These are phyloP conservation scores for Piprites chloris DNA, from an alignment of 2,113 vertebrate species.

Conservation along the genomic window DNA sequence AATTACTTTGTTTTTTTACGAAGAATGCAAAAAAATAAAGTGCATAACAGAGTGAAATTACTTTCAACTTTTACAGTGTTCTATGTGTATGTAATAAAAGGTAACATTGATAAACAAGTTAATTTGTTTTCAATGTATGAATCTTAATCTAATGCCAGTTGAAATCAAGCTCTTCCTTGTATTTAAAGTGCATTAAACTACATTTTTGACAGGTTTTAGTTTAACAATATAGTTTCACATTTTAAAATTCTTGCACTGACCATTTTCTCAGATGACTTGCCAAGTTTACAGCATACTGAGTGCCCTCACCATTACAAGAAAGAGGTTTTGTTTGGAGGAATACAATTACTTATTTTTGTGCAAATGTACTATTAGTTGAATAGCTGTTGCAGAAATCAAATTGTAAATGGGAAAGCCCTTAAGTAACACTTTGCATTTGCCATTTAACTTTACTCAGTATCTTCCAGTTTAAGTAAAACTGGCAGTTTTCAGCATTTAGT, in stretches of 20 bases:
- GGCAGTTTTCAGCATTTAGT: not conserved
- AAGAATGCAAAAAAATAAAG: conserved; percentile 19
- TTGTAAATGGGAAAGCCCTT: not conserved
- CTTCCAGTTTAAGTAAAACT: not conserved
- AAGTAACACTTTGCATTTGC: not conserved
- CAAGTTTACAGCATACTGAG: not conserved
- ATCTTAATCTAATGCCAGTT: not conserved
- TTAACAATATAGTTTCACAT: not conserved
- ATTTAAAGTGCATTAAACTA: not conserved
- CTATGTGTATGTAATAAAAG: not conserved
- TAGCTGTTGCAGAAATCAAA: not conserved
- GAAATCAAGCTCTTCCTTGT: not conserved
- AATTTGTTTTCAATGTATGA: not conserved
- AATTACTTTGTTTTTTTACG: not conserved
- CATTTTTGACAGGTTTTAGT: not conserved
- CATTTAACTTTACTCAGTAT: not conserved
- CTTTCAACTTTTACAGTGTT: not conserved
- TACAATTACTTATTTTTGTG: not conserved
- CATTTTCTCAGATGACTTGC: not conserved
- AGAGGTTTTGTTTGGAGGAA: not conserved
- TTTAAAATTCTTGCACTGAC: not conserved
- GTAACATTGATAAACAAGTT: not conserved
- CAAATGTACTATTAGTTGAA: not conserved
- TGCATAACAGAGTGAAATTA: conserved; percentile 8
- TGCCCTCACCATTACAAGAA: not conserved